Evolutionary conservation across 2,797 vertebrate species (phyloP), one percentile per base, ranked within the genome.

Genomic region (Vipera latastei): DNA sequence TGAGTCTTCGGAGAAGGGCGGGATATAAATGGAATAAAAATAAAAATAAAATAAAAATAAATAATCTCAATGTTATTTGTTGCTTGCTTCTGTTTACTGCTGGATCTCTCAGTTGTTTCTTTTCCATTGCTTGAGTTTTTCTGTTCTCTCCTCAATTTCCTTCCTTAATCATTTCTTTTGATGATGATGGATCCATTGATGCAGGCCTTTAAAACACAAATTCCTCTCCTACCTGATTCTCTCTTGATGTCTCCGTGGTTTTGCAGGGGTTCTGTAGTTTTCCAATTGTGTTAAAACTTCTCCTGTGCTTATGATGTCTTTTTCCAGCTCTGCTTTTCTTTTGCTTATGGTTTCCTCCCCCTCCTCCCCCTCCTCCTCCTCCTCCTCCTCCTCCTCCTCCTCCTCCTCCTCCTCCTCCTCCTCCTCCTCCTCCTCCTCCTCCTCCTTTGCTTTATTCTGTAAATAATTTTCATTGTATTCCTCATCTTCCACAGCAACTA

Each of bases 361-460:
- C 20, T 53, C n/a, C 11, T 2, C 1, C 0, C 28, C 5, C 2
- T 60, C 25, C 26, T 44, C 7, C 25, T 44, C 53, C 51, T 2
- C 14, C 57, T 26, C 28, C 1, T 48, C 8, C 4, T 53, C 4
- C 16, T 53, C 4, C 16, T 16, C 1, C 20, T 53, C n/a, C 11
- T 2, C 1, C 0, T 28, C 5, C 2, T 60, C 25, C 26, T 44
- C 7, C 25, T 44, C 53, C 51, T 2, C 14, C 57, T 26, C 28
- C 1, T 48, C 8, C 4, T 53, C 4, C 16, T 16, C 1, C 20
- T 53, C n/a, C 11, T 2, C 1, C 0, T 28, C 5, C 2, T 60
- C 25, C 26, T 9, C 1, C 51, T 61, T 56, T 56, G 44, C 12
- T 55, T 13, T 11, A 6, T 59, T 20, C 1, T 59, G 5, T 59